phyloP scores from a whole-genome alignment of 2,113 vertebrate species.

The Tragelaphus scriptus region DNA sequence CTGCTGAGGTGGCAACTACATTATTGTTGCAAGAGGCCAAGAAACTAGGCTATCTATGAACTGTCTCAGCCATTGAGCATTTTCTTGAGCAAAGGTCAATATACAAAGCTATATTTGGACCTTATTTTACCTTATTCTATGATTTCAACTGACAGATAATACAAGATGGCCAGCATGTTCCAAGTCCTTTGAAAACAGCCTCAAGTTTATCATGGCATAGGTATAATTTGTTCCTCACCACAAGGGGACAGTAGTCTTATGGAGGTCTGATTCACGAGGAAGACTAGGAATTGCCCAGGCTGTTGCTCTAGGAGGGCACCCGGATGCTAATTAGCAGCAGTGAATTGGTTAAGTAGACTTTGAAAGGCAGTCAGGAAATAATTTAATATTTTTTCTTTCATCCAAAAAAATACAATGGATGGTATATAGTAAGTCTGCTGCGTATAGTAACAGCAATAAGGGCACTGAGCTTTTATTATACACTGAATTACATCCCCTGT shows the following conservation, averaged over 20 bases:
- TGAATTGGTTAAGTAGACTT: constrained; percentile 62
- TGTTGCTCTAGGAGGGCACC: neutral
- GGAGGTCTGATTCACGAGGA: neutral
- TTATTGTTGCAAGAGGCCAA: constrained; percentile 61
- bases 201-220: constrained; percentile 51
- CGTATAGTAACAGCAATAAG: constrained; percentile 37
- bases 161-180: constrained; percentile 20
- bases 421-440: constrained; percentile 56
- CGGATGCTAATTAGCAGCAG: constrained; percentile 59
- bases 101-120: constrained; percentile 51
- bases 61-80: constrained; percentile 55
- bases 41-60: constrained; percentile 69
- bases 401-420: neutral
- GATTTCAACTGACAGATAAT: constrained; percentile 56
- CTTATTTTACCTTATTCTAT: constrained; percentile 50
- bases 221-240: constrained; percentile 27
- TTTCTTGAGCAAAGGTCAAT: constrained; percentile 60
- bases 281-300: constrained; percentile 16
- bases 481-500: constrained; percentile 61
- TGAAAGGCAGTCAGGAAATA: constrained; percentile 49
- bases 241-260: constrained; percentile 35
- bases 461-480: constrained; percentile 52
- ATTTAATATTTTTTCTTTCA: constrained; percentile 61
- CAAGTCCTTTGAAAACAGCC: constrained; percentile 41
- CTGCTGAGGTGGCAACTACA: constrained; percentile 68